phyloP scores from a whole-genome alignment of 2,113 vertebrate genomes.

The Felis catus region F.catus_Fca126_mat1.0 CM031414.1:125776001-125776500 shows the following conservation, averaged over 20 bases:
- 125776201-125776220: background rate
- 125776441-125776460: background rate
- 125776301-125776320: background rate
- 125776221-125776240: background rate
- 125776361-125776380: background rate
- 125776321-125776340: background rate
- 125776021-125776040: background rate
- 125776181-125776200: background rate
- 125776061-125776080: conserved; percentile 15
- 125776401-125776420: background rate
- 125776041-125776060: background rate
- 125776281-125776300: background rate
- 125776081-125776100: background rate
- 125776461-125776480: background rate
- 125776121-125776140: background rate
- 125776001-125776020: background rate
- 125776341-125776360: background rate
- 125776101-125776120: conserved; percentile 22
- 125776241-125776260: background rate
- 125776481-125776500: background rate
- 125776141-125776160: background rate
- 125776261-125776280: background rate
- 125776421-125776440: background rate
- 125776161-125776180: background rate
- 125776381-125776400: background rate